A percentile compares a stretch with the other conserved stretches of the same genome.
These are phyloP conservation scores for Setipinna tenuifilis DNA, from an alignment of 2,797 vertebrate species.

Conservation along the genomic window DNA sequence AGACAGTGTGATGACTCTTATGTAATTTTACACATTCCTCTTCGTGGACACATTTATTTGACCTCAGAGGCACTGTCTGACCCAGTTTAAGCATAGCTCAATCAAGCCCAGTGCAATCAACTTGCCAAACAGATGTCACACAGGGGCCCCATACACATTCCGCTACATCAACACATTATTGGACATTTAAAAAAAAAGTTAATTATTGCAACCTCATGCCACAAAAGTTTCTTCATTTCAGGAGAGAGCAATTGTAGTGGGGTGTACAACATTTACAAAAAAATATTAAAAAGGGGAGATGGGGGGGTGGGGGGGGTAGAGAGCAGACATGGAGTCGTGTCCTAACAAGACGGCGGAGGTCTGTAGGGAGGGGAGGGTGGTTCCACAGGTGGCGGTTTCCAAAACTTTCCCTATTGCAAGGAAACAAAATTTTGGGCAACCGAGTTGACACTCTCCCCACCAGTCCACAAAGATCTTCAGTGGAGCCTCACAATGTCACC, in stretches of 20 bases:
- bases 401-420: background rate
- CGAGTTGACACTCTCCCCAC: background rate
- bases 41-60: conserved; percentile 6
- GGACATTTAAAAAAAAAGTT: background rate
- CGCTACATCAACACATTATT: background rate
- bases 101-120: conserved; percentile 39
- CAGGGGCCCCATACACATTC: background rate
- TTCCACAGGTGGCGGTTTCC: conserved; percentile 13
- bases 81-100: conserved; percentile 31
- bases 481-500: background rate
- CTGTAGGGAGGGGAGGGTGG: background rate
- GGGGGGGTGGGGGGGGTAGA: conserved; percentile 31
- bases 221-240: background rate
- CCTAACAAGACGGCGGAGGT: conserved; percentile 59
- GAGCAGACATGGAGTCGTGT: conserved; percentile 55
- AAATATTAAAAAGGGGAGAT: conserved; percentile 43
- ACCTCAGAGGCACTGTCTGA: conserved; percentile 16
- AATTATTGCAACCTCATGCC: background rate
- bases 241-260: background rate
- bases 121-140: conserved; percentile 8
- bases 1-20: background rate
- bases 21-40: conserved; percentile 18
- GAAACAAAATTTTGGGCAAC: background rate
- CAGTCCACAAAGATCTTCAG: background rate
- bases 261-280: conserved; percentile 37